Evolutionary conservation across 2,797 vertebrate species (phyloP).

Genomic region (Clarias fuscus): DNA sequence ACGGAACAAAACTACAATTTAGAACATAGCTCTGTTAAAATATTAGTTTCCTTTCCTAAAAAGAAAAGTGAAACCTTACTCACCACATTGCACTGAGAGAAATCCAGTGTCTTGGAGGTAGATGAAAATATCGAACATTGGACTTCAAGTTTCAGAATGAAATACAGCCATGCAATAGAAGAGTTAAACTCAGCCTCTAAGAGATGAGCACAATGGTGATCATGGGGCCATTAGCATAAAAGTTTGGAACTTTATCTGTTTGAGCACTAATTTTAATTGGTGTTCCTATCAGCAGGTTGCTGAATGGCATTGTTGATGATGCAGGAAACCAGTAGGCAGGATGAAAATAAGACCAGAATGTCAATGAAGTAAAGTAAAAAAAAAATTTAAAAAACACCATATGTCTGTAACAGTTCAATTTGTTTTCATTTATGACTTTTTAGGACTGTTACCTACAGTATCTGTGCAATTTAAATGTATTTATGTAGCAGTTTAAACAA

Average conservation of each 20-base stretch:
- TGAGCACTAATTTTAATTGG: neutral
- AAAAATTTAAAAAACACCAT: too few species aligned
- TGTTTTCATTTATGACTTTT: neutral
- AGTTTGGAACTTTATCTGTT: neutral
- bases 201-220: neutral
- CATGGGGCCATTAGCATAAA: neutral
- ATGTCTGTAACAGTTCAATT: neutral
- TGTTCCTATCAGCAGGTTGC: neutral
- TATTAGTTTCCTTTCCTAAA: neutral
- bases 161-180: neutral
- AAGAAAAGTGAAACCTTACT: neutral
- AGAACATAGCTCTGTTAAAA: too few species aligned
- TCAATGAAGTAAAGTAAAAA: neutral
- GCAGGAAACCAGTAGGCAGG: neutral
- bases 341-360: neutral
- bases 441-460: too few species aligned
- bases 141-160: neutral
- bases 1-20: too few species aligned
- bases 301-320: neutral
- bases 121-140: neutral
- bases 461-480: too few species aligned
- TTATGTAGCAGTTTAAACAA: too few species aligned
- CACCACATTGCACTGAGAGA: neutral
- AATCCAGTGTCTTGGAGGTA: neutral
- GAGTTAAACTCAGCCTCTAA: neutral